phyloP scores from a whole-genome alignment of 2,113 vertebrate species.

The Engraulis encrasicolus region DNA sequence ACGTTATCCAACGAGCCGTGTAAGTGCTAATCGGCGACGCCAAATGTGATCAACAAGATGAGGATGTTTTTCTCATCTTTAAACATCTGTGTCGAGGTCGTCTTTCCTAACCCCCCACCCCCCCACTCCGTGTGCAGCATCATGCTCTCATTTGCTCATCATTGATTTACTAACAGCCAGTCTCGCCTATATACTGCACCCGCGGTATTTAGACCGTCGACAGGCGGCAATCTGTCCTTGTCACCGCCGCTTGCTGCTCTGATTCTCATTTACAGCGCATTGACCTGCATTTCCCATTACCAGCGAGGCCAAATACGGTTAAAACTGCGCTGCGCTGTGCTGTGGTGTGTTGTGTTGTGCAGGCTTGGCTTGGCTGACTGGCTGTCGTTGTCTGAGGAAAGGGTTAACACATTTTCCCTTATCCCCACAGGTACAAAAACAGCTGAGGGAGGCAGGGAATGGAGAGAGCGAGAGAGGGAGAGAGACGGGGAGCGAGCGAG shows the following conservation, averaged over 20 bases:
- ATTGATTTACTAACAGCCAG: background rate
- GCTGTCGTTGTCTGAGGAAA: background rate
- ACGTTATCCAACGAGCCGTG: background rate
- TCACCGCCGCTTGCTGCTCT: background rate
- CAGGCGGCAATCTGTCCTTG: background rate
- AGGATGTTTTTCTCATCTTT: conserved; percentile 20
- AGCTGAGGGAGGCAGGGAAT: background rate
- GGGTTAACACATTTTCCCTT: conserved; percentile 17
- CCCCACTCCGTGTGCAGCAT: conserved; percentile 5
- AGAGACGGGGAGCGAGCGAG: background rate
- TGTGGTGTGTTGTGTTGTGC: too few relatives aligned
- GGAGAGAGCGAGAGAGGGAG: conserved; percentile 41
- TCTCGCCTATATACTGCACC: background rate
- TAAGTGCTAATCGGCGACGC: conserved; percentile 9
- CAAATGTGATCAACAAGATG: too few relatives aligned
- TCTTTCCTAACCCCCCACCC: too few relatives aligned
- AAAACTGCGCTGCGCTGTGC: background rate
- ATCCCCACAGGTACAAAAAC: conserved; percentile 28
- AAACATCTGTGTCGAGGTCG: conserved; percentile 30
- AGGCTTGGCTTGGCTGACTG: too few relatives aligned
- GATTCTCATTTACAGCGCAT: background rate
- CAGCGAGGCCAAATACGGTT: background rate
- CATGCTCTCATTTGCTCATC: conserved; percentile 20
- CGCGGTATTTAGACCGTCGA: background rate
- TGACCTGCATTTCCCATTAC: background rate